phyloP scores from a whole-genome alignment of 2,797 vertebrate species.

The Leucoraja ocellata region DNA sequence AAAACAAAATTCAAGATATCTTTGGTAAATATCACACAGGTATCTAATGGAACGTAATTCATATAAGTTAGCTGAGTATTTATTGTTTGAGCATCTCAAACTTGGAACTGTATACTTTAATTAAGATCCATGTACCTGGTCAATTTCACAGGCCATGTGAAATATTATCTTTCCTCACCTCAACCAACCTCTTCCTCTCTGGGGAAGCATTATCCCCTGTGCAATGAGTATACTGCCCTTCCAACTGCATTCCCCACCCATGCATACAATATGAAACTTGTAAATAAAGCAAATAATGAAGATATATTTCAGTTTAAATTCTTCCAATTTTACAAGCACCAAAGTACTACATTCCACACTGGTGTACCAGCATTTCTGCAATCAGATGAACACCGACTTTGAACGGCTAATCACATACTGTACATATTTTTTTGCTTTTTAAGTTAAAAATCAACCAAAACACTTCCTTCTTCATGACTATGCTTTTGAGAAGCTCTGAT shows the following conservation, averaged over 20 bases:
- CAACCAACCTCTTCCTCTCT: not conserved
- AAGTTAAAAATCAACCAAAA: no score
- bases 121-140: not conserved
- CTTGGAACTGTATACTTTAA: not conserved
- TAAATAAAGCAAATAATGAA: not conserved
- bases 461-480: not conserved
- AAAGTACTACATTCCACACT: not conserved
- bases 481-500: not conserved
- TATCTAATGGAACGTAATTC: not conserved
- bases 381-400: no score
- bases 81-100: not conserved
- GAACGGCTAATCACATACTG: not conserved
- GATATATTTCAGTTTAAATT: not conserved
- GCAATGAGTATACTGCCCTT: not conserved
- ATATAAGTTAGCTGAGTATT: no score
- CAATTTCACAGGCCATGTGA: constrained; percentile 14
- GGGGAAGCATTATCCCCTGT: not conserved
- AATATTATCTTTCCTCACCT: constrained; percentile 25
- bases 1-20: not conserved
- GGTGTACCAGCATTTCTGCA: not conserved
- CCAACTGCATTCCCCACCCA: not conserved
- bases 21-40: not conserved
- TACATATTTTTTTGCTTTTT: not conserved
- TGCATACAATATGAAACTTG: not conserved
- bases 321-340: not conserved